phyloP scores from a whole-genome alignment of 2,888 invertebrate species.

The Andrena dorsata region DNA sequence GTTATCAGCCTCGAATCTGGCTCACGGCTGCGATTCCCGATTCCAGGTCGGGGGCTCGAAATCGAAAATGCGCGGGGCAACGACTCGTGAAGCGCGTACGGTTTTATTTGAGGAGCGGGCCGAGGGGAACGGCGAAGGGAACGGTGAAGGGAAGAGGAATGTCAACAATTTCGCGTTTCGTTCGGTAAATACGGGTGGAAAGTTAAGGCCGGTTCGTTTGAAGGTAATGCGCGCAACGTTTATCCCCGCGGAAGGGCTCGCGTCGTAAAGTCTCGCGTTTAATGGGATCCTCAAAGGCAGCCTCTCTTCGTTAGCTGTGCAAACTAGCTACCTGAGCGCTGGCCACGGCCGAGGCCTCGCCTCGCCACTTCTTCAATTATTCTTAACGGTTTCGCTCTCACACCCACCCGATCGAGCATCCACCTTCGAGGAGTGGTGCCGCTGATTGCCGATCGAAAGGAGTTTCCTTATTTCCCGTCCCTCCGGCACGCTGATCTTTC shows the following conservation, averaged over 20 bases:
- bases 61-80: background rate
- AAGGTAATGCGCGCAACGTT: constrained; percentile 31
- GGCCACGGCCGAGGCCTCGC: constrained; percentile 5
- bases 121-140: constrained; percentile 8
- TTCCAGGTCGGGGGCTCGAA: background rate
- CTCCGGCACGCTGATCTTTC: constrained; percentile 10
- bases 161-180: constrained; percentile 26
- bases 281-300: constrained; percentile 49
- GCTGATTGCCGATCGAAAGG: constrained; percentile 53
- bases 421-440: constrained; percentile 58
- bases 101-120: constrained; percentile 24
- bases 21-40: no score
- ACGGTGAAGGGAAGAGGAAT: constrained; percentile 36
- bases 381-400: constrained; percentile 69
- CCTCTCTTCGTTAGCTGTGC: constrained; percentile 46
- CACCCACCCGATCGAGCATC: constrained; percentile 66
- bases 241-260: constrained; percentile 11
- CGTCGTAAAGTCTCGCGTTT: constrained; percentile 57
- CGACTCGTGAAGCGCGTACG: background rate
- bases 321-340: constrained; percentile 34
- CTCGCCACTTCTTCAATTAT: constrained; percentile 63
- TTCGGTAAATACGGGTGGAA: constrained; percentile 20
- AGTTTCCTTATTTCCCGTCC: constrained; percentile 61
- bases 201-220: constrained; percentile 33
- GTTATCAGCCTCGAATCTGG: no score